Conservation (phyloP, 2,113 vertebrate genomes). For the Anolis sagrei region DNA sequence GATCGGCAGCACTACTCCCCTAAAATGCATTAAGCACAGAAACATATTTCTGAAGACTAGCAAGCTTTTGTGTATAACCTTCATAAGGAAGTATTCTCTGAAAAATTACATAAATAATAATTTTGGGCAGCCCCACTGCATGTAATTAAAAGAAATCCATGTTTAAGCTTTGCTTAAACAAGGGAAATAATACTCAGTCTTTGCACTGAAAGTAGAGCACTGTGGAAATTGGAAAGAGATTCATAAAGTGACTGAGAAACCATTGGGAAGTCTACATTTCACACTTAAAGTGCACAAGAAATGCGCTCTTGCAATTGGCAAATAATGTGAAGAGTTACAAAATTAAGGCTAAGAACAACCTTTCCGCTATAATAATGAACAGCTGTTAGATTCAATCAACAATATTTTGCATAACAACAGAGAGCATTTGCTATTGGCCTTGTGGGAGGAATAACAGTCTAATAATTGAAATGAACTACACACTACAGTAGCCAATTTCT, state of each 20-base stretch:
- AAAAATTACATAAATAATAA: neutral
- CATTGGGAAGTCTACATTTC: neutral
- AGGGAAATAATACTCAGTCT: neutral
- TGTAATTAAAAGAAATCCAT: neutral
- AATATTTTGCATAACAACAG: constrained; percentile 17
- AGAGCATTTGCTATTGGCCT: constrained; percentile 43
- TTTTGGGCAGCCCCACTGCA: neutral
- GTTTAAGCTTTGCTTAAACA: neutral
- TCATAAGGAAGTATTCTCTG: neutral
- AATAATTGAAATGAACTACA: constrained; percentile 58
- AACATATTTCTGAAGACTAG: neutral
- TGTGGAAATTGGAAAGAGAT: constrained; percentile 37
- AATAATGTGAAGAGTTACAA: constrained; percentile 11
- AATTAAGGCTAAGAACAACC: neutral
- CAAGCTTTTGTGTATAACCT: neutral
- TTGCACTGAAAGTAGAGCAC: constrained; percentile 16
- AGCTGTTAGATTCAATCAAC: constrained; percentile 27
- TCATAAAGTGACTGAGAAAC: neutral
- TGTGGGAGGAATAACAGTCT: constrained; percentile 45
- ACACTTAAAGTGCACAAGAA: constrained; percentile 7
- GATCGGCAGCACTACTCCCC: neutral
- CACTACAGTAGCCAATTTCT: constrained; percentile 19
- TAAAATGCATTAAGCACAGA: neutral
- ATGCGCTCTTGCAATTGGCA: neutral
- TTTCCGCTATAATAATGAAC: neutral